Conservation (phyloP, 2,797 vertebrate genomes). For the Tadarida brasiliensis region DNA sequence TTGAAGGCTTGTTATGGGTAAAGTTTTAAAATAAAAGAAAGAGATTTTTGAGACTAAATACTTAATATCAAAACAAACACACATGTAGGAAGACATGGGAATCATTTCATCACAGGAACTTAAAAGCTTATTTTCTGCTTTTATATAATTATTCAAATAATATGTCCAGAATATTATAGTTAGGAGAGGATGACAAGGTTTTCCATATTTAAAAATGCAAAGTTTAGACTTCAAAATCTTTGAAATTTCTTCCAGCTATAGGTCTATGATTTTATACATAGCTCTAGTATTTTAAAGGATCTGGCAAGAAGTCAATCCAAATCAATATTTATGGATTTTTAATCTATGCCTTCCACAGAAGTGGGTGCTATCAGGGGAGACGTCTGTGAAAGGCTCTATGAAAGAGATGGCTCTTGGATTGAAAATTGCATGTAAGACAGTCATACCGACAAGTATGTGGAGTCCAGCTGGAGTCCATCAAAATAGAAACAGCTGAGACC, state of each 20-base stretch:
- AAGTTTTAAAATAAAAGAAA: constrained; percentile 11
- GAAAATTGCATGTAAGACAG: background rate
- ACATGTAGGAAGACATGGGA: background rate
- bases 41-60: background rate
- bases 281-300: background rate
- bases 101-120: background rate
- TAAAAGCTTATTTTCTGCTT: background rate
- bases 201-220: constrained; percentile 31
- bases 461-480: background rate
- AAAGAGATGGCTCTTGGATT: background rate
- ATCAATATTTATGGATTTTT: background rate
- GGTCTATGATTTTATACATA: background rate
- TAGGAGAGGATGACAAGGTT: background rate
- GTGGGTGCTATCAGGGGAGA: background rate
- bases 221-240: background rate
- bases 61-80: background rate
- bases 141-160: background rate
- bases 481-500: background rate
- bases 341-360: background rate
- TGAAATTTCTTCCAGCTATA: background rate
- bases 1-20: background rate
- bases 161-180: background rate
- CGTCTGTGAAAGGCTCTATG: background rate
- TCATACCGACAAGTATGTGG: background rate
- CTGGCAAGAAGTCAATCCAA: background rate